These are phyloP conservation scores for Lamellibrachia columna DNA, from an alignment of 2,888 invertebrate genomes.

Conservation along the genomic window DNA sequence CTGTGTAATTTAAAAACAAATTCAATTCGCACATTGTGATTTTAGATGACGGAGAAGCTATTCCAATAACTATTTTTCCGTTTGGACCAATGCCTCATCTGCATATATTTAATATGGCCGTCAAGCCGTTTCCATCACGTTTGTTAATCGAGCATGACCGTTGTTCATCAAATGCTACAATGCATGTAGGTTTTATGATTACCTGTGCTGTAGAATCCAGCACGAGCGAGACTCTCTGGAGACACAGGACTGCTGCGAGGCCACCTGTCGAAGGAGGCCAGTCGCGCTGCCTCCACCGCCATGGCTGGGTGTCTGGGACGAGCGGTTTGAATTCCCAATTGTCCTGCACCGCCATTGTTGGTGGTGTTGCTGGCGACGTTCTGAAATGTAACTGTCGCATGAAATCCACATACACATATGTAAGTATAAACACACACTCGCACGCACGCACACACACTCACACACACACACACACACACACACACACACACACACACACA, in stretches of 20 bases:
- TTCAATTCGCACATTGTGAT: too few relatives aligned
- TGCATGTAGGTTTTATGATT: background rate
- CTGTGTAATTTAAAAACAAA: too few relatives aligned
- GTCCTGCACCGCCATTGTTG: background rate
- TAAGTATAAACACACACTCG: too few relatives aligned
- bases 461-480: background rate
- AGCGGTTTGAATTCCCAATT: background rate
- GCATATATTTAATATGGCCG: background rate
- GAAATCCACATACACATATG: too few relatives aligned
- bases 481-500: background rate
- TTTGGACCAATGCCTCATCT: background rate
- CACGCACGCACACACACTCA: background rate
- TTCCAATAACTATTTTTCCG: too few relatives aligned
- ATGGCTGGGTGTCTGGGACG: conserved; percentile 6
- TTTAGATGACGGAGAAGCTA: too few relatives aligned
- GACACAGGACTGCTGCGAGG: background rate
- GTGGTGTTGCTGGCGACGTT: background rate
- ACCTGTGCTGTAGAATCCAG: background rate
- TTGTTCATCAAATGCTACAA: background rate
- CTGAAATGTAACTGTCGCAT: background rate
- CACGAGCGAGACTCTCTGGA: background rate
- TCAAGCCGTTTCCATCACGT: background rate
- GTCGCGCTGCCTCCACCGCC: background rate
- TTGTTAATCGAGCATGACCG: background rate
- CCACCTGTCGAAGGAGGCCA: background rate